Conservation (phyloP, 2,113 vertebrate species). For the Oryzias melastigma region DNA sequence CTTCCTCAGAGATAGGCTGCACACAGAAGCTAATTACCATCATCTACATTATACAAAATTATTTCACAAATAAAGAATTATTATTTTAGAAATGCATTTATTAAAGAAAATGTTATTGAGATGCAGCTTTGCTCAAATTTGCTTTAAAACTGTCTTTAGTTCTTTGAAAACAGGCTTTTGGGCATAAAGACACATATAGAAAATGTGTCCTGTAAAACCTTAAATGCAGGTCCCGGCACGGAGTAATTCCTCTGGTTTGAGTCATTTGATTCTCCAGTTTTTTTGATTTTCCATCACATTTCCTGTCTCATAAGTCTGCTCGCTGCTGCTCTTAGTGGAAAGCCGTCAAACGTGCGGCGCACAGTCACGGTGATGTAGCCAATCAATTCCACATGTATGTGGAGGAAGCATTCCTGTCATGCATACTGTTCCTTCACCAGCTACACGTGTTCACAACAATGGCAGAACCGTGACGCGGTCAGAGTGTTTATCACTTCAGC, state of each 20-base stretch:
- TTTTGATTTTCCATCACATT: slow-evolving; percentile 52
- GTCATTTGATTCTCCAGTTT: slow-evolving; percentile 28
- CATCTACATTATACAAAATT: too few species aligned
- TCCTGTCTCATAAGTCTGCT: slow-evolving; percentile 21
- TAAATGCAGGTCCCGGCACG: slow-evolving; percentile 24
- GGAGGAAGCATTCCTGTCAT: slow-evolving; percentile 11
- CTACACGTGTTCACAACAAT: slow-evolving; percentile 21
- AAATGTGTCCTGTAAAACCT: slow-evolving; percentile 54
- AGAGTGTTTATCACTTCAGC: slow-evolving; percentile 53
- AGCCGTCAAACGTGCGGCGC: slow-evolving; percentile 19
- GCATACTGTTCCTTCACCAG: slow-evolving; percentile 13
- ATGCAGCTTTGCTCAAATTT: slow-evolving; percentile 13
- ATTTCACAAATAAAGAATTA: too few species aligned
- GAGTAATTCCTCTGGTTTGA: slow-evolving; percentile 41
- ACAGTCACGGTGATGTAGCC: slow-evolving; percentile 19
- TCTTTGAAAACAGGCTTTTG: slow-evolving; percentile 58
- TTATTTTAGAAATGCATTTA: too few species aligned
- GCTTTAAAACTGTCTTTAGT: slow-evolving; percentile 62
- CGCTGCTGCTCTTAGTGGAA: slow-evolving; percentile 35
- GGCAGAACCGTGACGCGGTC: slow-evolving; percentile 48
- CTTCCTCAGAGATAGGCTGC: slow-evolving; percentile 34
- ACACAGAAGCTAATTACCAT: background rate
- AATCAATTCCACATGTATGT: slow-evolving; percentile 25
- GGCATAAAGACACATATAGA: slow-evolving; percentile 60
- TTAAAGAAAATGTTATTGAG: too few species aligned